Evolutionary conservation across 1,140 invertebrate species (phyloP).

Genomic region (Marisa cornuarietis): DNA sequence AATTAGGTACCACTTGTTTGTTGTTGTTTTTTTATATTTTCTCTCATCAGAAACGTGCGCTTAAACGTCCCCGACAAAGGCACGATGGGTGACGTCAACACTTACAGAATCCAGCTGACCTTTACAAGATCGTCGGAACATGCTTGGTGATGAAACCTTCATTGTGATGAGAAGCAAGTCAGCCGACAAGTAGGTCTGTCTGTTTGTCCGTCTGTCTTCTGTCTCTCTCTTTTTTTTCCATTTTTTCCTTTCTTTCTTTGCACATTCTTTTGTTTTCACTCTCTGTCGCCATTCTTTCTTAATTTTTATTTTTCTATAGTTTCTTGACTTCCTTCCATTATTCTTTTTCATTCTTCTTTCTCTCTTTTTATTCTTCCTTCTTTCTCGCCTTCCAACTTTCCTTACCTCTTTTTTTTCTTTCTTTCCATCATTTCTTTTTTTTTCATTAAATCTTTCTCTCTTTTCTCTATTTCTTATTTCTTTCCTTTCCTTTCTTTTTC

Average conservation of each 20-base stretch:
- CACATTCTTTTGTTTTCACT: background rate
- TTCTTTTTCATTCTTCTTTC: conserved; percentile 1
- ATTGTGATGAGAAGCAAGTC: too few relatives aligned
- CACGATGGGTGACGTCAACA: too few relatives aligned
- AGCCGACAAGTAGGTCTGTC: background rate
- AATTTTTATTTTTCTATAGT: too few relatives aligned
- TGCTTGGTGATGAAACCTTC: background rate
- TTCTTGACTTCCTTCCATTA: background rate
- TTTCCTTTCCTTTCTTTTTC: background rate
- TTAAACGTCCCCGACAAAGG: too few relatives aligned
- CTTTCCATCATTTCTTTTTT: background rate
- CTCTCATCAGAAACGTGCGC: too few relatives aligned
- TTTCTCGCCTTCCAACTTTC: background rate
- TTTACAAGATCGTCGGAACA: too few relatives aligned
- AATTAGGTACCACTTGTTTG: background rate
- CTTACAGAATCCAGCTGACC: too few relatives aligned
- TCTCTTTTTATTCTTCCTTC: conserved; percentile 6
- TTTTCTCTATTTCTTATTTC: background rate
- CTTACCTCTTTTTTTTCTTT: background rate
- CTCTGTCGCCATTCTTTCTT: too few relatives aligned
- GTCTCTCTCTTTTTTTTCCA: background rate
- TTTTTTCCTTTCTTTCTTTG: too few relatives aligned
- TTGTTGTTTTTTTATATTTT: too few relatives aligned
- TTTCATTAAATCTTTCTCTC: background rate
- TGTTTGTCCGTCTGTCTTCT: background rate